phyloP scores from a whole-genome alignment of 2,113 vertebrate species.

The Pollachius pollachius region DNA sequence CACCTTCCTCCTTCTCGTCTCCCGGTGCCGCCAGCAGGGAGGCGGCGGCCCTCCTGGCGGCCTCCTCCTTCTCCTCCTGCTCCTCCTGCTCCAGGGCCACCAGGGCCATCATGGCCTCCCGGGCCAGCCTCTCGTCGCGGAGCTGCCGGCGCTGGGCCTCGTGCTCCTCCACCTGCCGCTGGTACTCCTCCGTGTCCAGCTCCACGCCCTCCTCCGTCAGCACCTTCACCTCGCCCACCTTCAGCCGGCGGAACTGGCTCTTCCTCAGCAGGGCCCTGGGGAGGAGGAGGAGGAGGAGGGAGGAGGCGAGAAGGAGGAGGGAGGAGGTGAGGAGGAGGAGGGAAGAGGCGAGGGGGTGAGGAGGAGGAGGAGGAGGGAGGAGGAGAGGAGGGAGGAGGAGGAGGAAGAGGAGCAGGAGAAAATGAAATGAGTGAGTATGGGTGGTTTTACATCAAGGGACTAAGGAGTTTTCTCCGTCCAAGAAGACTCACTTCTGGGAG shows the following conservation, averaged over 20 bases:
- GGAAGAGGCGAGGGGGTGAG: constrained; percentile 35
- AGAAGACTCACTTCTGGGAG: too few relatives aligned
- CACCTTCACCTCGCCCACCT: constrained; percentile 87
- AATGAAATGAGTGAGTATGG: too few relatives aligned
- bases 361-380: too few relatives aligned
- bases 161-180: constrained; percentile 70
- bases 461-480: too few relatives aligned
- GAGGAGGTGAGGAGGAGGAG: too few relatives aligned
- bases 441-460: too few relatives aligned
- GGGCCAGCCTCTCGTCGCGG: constrained; percentile 70
- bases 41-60: constrained; percentile 49
- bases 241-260: constrained; percentile 84
- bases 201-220: constrained; percentile 78
- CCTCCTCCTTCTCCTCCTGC: constrained; percentile 47
- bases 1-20: constrained; percentile 50
- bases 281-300: too few relatives aligned
- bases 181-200: constrained; percentile 78
- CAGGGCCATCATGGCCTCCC: constrained; percentile 70
- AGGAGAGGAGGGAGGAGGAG: too few relatives aligned
- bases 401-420: too few relatives aligned
- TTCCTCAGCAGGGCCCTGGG: constrained; percentile 86
- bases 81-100: constrained; percentile 75
- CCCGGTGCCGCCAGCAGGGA: constrained; percentile 43
- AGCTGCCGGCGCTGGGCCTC: constrained; percentile 75
- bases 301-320: too few relatives aligned